Conservation (phyloP, 2,888 invertebrate genomes). For the Morpho helenor region DNA sequence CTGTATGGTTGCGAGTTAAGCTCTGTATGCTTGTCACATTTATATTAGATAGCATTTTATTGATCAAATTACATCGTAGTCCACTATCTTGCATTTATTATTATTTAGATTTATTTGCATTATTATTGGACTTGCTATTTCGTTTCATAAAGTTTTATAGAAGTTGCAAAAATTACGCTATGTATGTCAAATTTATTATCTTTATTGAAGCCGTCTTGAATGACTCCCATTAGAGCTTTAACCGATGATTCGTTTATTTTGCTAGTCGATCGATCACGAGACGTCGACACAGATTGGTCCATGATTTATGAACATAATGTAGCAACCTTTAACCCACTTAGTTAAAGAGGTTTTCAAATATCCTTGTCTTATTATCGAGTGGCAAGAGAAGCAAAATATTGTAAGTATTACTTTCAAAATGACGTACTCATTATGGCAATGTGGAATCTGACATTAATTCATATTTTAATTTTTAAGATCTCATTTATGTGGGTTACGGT, state of each 20-base stretch:
- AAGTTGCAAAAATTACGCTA: background rate
- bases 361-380: conserved; percentile 6
- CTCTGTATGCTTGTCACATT: no score
- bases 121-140: no score
- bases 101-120: no score
- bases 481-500: no score
- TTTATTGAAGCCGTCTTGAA: conserved; percentile 7
- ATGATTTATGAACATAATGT: conserved; percentile 49
- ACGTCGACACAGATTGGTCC: conserved; percentile 43
- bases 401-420: background rate
- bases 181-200: conserved; percentile 9
- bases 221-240: conserved; percentile 42
- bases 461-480: no score
- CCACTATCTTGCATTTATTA: no score
- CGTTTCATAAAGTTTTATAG: no score
- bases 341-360: conserved; percentile 22
- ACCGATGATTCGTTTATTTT: conserved; percentile 48
- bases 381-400: background rate
- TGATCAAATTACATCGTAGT: no score
- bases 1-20: no score
- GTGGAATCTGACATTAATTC: no score
- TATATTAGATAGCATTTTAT: no score
- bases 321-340: conserved; percentile 33
- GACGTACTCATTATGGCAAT: no score
- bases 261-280: conserved; percentile 54